Evolutionary conservation across 2,113 vertebrate species (phyloP).

Genomic region (Thunnus thynnus): DNA sequence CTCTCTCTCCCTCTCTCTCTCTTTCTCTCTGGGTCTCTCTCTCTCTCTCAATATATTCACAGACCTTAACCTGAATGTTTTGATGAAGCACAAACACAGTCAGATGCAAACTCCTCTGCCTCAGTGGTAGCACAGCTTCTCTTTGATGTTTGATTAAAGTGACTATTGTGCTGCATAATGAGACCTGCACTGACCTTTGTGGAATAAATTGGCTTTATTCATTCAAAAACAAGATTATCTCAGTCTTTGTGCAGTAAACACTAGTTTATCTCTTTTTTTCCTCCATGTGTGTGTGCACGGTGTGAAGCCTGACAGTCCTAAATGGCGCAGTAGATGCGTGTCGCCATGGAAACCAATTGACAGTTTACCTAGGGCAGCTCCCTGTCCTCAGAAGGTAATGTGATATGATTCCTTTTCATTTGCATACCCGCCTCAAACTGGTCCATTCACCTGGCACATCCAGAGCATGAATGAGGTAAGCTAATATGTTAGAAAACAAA

Average conservation of each 20-base stretch:
- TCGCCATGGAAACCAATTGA: slow-evolving; percentile 44
- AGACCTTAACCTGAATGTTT: too few species aligned
- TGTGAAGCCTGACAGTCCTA: not conserved
- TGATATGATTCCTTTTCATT: not conserved
- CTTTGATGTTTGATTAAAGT: slow-evolving; percentile 56
- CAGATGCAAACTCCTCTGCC: too few species aligned
- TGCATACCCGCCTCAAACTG: slow-evolving; percentile 5
- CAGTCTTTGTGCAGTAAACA: not conserved
- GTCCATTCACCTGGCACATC: slow-evolving; percentile 12
- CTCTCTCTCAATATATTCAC: too few species aligned
- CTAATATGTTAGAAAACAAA: too few species aligned
- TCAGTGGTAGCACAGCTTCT: too few species aligned
- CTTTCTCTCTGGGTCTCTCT: too few species aligned
- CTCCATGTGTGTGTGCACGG: not conserved
- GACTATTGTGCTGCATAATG: slow-evolving; percentile 50
- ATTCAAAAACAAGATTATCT: slow-evolving; percentile 27
- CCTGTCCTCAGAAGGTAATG: slow-evolving; percentile 18
- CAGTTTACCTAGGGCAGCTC: slow-evolving; percentile 18
- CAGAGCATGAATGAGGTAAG: too few species aligned
- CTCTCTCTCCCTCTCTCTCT: too few species aligned
- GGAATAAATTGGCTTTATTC: slow-evolving; percentile 38
- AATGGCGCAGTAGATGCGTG: slow-evolving; percentile 5
- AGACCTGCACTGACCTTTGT: slow-evolving; percentile 41
- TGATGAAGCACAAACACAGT: too few species aligned
- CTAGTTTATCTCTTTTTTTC: not conserved